phyloP scores from a whole-genome alignment of 2,888 invertebrate species.

The Molorchus minor region DNA sequence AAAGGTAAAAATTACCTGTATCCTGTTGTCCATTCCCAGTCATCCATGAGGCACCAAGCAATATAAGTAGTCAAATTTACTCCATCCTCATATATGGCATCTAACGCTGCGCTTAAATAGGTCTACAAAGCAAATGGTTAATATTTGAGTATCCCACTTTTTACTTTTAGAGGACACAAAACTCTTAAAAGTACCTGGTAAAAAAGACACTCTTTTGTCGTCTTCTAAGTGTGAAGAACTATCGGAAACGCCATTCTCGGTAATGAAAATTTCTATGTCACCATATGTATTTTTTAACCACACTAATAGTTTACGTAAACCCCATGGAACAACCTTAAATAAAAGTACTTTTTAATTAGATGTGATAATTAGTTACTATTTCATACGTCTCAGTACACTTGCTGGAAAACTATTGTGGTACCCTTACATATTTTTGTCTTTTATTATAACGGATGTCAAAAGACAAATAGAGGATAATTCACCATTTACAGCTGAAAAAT shows the following conservation, averaged over 20 bases:
- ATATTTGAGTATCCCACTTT: too few species aligned
- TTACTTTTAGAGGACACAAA: too few species aligned
- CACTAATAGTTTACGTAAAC: conserved; percentile 64
- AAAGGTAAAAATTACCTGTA: too few species aligned
- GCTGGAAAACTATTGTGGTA: too few species aligned
- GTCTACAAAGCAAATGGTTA: too few species aligned
- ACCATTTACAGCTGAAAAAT: too few species aligned
- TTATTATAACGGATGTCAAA: too few species aligned
- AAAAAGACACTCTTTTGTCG: too few species aligned
- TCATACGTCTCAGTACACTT: neutral
- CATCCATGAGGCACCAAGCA: conserved; percentile 6
- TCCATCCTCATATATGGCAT: conserved; percentile 1
- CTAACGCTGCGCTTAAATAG: conserved; percentile 10
- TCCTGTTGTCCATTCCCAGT: conserved; percentile 7
- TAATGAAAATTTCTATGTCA: conserved; percentile 65
- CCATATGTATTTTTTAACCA: conserved; percentile 54
- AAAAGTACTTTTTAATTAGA: neutral
- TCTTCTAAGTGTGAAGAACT: neutral
- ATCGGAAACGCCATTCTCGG: conserved; percentile 68
- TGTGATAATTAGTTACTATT: neutral
- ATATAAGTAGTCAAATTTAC: conserved; percentile 1
- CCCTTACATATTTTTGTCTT: too few species aligned
- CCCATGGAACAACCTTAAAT: conserved; percentile 61
- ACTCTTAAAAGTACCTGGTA: too few species aligned
- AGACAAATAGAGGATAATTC: too few species aligned